These are phyloP conservation scores for Lepas anatifera DNA, from an alignment of 2,888 invertebrate species.

Conservation along the genomic window DNA sequence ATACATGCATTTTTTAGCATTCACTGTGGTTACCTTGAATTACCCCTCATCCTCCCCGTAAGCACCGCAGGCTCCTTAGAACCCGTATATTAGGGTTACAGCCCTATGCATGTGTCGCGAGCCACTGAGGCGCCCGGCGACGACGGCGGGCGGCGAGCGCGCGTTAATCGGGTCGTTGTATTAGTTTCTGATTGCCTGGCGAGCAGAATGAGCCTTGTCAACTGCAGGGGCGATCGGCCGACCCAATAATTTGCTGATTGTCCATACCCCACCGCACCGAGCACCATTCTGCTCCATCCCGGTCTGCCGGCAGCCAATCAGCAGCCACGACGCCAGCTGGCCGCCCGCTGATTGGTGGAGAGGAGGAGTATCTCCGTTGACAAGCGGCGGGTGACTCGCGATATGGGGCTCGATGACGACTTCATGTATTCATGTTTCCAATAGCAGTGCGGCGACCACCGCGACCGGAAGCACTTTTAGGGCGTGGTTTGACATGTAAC, in stretches of 20 bases:
- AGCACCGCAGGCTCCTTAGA: too few species aligned
- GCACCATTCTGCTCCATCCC: background rate
- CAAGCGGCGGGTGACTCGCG: conserved; percentile 7
- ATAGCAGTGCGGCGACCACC: background rate
- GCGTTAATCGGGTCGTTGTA: background rate
- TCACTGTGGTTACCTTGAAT: too few species aligned
- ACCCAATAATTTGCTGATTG: conserved; percentile 9
- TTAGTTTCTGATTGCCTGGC: conserved; percentile 9
- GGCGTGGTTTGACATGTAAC: too few species aligned
- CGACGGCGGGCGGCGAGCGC: background rate
- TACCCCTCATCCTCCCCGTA: too few species aligned
- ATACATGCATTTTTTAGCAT: too few species aligned
- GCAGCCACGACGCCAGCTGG: background rate
- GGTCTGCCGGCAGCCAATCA: background rate
- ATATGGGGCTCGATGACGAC: conserved; percentile 2
- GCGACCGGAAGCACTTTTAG: background rate
- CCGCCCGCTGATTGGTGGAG: background rate
- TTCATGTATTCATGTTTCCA: conserved; percentile 10
- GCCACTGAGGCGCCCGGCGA: too few species aligned
- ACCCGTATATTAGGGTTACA: too few species aligned
- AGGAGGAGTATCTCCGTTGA: background rate
- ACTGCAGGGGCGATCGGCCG: background rate
- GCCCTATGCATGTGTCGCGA: too few species aligned
- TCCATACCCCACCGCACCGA: background rate
- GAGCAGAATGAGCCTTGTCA: conserved; percentile 3